Evolutionary conservation across 2,113 vertebrate species (phyloP), one percentile per base, ranked within the genome.

Genomic region (Pomatostomus ruficeps): DNA sequence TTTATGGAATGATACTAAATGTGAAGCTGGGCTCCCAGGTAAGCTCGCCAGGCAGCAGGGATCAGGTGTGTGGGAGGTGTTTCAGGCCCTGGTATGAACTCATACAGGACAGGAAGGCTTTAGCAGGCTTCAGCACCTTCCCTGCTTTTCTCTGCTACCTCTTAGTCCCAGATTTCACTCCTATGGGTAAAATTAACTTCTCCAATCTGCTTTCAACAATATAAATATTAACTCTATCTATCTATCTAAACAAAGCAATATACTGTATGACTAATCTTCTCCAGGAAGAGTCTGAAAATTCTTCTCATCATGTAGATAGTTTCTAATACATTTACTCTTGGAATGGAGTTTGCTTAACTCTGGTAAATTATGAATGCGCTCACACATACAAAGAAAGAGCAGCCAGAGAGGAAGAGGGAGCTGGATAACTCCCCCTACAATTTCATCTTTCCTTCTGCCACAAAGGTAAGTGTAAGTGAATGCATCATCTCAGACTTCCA

Each of bases 1-100:
- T 68, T 61, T 20, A 28, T 5, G 33, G 31, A 79, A 57, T 40
- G 8, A 61, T 25, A 48, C 7, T 54, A 48, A 18, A 33, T 20
- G 46, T 18, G 63, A 58, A 82, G 55, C 9, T 28, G 7, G 36
- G 5, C 7, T 85, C 22, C 31, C 3, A 1, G 24, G 17, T 48
- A 38, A 49, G 22, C 18, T 45, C 16, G 6, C 18, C 24, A 23
- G 24, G 23, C 33, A 86, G 26, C 54, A 73, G 9, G 22, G 33
- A 73, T 10, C 4, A 22, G 2, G 7, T 13, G 14, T 38, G 78
- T 42, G 52, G 58, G 18, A 59, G 2, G 1, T 4, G 0, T 57
- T 91, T 57, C 31, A 68, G 40, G n/a, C 20, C 48, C 7, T 23
- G 24, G 2, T 17, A 51, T 42, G 28, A 89, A 45, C 8, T 71